Evolutionary conservation across 2,797 vertebrate genomes (phyloP).

Genomic region (Pteropus rufus): DNA sequence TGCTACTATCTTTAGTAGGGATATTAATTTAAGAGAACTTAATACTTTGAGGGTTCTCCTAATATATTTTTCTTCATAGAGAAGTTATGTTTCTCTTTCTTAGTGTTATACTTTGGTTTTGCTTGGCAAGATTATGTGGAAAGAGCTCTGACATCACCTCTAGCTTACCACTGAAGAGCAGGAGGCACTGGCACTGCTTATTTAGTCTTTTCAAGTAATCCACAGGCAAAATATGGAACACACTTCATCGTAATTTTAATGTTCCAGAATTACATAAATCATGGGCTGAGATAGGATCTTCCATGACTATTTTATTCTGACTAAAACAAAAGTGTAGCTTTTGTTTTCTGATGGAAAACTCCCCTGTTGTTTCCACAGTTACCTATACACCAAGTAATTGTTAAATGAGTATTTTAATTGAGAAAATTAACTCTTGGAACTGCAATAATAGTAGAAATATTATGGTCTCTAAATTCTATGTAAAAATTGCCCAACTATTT

Average conservation of each 20-base stretch:
- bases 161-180: background rate
- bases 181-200: background rate
- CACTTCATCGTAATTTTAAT: background rate
- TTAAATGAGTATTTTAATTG: background rate
- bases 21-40: background rate
- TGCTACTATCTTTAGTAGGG: background rate
- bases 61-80: background rate
- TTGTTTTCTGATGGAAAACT: background rate
- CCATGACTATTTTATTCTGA: background rate
- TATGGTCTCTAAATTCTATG: background rate
- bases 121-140: background rate
- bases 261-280: background rate
- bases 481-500: background rate
- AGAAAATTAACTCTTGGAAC: slow-evolving; percentile 9
- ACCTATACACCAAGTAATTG: slow-evolving; percentile 17
- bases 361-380: slow-evolving; percentile 3
- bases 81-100: background rate
- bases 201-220: background rate
- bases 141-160: background rate
- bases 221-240: background rate
- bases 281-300: background rate
- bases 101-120: background rate
- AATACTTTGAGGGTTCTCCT: background rate
- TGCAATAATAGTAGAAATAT: background rate
- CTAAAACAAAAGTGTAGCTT: background rate